Evolutionary conservation across 1,140 invertebrate genomes (phyloP), one percentile per base, ranked within the genome.

Genomic region (Drosophila quadrilineata): DNA sequence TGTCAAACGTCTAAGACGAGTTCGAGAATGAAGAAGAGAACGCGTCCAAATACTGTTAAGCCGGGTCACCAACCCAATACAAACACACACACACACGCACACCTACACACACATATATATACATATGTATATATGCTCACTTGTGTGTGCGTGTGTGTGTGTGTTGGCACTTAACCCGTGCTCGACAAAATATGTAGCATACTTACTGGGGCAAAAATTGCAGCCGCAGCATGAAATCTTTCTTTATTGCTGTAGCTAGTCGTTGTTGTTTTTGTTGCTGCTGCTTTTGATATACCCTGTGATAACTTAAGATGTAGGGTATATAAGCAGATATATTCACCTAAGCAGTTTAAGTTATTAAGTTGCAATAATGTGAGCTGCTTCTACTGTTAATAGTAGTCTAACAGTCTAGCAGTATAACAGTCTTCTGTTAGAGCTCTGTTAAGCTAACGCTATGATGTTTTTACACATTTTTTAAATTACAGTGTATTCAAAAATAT

Each of bases 201-300:
- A 82, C 75, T 80, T 80, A 80, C 62, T 80, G 75, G 76, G 75
- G 75, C 67, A 80, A 75, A 71, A 71, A 75, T 60, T 82, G 71
- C 75, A 79, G 75, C 75, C 56, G 28, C 67, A 66, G 48, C 57
- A 74, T 67, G 50, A 69, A 75, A 75, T 69, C 65, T 54, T 68
- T 57, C 40, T 48, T 52, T 40, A 58, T 69, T 53, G 68, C 68
- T 43, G 29, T 35, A 49, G 64, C 46, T 38, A 46, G 24, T 57
- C 57, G 49, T 28, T 52, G 53, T 33, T 41, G 6, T 22, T 12
- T 17, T 35, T 8, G 24, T 8, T 38, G 16, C 36, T 35, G 33
- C 26, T 45, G 6, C 5, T 21, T 6, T 33, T 53, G 10, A 49
- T 22, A 26, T 52, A 33, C 53, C 38, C 40, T 59, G 22, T 2